Evolutionary conservation across 2,888 invertebrate species (phyloP).

Genomic region (Sisyra terminalis): DNA sequence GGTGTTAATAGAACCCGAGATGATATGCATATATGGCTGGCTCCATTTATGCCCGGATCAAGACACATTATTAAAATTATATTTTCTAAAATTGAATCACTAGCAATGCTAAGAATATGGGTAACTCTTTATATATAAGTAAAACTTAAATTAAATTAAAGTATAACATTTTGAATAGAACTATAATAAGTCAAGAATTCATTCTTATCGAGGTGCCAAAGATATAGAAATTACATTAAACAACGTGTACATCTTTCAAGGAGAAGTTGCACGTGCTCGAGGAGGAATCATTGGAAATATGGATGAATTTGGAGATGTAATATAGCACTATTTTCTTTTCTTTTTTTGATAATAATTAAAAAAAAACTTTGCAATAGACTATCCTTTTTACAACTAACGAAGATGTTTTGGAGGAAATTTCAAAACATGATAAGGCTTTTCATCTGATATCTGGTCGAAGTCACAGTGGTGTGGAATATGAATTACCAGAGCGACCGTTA

Average conservation of each 20-base stretch:
- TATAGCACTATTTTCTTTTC: neutral
- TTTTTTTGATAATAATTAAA: neutral
- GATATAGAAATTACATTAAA: constrained; percentile 54
- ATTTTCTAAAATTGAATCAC: constrained; percentile 32
- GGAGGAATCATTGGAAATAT: constrained; percentile 54
- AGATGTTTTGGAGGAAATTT: constrained; percentile 45
- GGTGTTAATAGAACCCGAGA: constrained; percentile 58
- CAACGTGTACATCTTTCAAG: constrained; percentile 51
- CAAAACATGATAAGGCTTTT: constrained; percentile 30
- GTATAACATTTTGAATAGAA: constrained; percentile 37
- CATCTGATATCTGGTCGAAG: constrained; percentile 19
- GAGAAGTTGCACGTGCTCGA: constrained; percentile 65
- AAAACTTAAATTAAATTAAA: neutral
- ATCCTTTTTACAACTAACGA: constrained; percentile 71
- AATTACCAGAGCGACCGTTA: constrained; percentile 38
- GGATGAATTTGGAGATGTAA: constrained; percentile 53
- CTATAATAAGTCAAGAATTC: constrained; percentile 76
- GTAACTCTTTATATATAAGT: constrained; percentile 24
- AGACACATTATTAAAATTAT: constrained; percentile 42
- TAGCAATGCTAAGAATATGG: constrained; percentile 56
- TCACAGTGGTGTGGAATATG: constrained; percentile 28
- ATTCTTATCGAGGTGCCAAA: constrained; percentile 61
- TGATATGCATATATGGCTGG: constrained; percentile 62
- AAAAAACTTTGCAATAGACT: constrained; percentile 39
- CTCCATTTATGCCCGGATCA: constrained; percentile 40